A percentile compares a stretch with the other conserved stretches of the same genome.
Conservation (phyloP, 1,140 invertebrate genomes). For the Papilio helenus region DNA sequence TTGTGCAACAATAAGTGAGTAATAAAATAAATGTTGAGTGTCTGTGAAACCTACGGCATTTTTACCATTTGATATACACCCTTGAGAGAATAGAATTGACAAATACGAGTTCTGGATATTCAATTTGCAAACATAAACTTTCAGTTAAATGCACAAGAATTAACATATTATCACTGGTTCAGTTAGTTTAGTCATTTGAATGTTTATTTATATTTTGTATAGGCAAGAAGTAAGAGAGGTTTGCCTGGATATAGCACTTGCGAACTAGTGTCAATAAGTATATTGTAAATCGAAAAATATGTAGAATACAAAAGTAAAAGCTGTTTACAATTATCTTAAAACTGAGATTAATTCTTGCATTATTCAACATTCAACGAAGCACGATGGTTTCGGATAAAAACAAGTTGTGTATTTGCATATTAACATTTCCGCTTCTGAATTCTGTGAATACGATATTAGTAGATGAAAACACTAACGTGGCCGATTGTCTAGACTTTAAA, state of each 20-base stretch:
- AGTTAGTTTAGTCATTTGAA: background rate
- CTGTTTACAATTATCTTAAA: background rate
- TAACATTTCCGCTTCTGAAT: constrained; percentile 30
- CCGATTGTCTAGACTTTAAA: background rate
- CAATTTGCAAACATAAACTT: background rate
- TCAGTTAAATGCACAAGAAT: background rate
- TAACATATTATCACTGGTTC: background rate
- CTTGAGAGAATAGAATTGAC: background rate
- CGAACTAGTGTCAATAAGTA: background rate
- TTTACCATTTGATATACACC: background rate
- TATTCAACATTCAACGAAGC: constrained; percentile 8
- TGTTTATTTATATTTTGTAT: background rate
- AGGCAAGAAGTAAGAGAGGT: background rate
- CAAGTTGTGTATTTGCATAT: constrained; percentile 30
- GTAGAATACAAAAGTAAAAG: background rate
- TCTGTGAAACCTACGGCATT: background rate
- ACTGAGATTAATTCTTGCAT: background rate
- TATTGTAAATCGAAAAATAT: background rate
- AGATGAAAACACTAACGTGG: constrained; percentile 8
- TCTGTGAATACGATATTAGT: background rate
- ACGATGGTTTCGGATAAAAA: constrained; percentile 15
- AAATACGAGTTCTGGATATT: background rate
- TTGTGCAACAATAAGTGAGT: background rate
- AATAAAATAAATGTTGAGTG: constrained; percentile 4
- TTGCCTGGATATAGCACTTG: background rate